Conservation (phyloP, 2,797 vertebrate species). For the Crocidura indochinensis region DNA sequence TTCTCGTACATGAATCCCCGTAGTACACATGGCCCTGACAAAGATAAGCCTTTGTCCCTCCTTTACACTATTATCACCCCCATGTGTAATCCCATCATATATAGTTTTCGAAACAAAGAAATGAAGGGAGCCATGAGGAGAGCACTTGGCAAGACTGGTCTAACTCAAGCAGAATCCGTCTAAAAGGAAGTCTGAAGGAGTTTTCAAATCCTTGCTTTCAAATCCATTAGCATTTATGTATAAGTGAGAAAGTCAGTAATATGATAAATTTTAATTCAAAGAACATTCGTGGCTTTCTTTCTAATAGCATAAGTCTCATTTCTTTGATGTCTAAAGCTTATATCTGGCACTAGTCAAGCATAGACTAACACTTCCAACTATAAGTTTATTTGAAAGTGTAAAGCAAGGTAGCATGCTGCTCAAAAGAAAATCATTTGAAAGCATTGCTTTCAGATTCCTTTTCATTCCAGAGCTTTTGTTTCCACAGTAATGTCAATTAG, state of each 20-base stretch:
- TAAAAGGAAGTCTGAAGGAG: slow-evolving; percentile 17
- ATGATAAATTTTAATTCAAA: background rate
- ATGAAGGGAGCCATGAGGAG: slow-evolving; percentile 73
- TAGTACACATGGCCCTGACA: slow-evolving; percentile 52
- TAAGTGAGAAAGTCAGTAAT: background rate
- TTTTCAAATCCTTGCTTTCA: background rate
- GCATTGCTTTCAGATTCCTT: too few relatives aligned
- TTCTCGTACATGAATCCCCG: slow-evolving; percentile 72
- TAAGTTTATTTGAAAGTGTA: too few relatives aligned
- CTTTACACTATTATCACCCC: slow-evolving; percentile 76
- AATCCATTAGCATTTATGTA: background rate
- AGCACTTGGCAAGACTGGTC: slow-evolving; percentile 52
- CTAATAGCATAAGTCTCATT: background rate
- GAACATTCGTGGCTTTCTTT: background rate
- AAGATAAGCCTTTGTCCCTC: slow-evolving; percentile 79
- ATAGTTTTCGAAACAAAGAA: slow-evolving; percentile 79
- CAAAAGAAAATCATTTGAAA: too few relatives aligned
- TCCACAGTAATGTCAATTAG: too few relatives aligned
- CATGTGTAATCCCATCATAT: slow-evolving; percentile 80
- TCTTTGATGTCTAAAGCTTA: background rate
- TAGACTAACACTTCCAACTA: background rate
- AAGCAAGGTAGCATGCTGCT: too few relatives aligned
- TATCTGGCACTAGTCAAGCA: slow-evolving; percentile 47
- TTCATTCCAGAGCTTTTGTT: too few relatives aligned
- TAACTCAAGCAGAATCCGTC: background rate